phyloP scores from a whole-genome alignment of 1,140 invertebrate genomes.

The Anthonomus grandis region DNA sequence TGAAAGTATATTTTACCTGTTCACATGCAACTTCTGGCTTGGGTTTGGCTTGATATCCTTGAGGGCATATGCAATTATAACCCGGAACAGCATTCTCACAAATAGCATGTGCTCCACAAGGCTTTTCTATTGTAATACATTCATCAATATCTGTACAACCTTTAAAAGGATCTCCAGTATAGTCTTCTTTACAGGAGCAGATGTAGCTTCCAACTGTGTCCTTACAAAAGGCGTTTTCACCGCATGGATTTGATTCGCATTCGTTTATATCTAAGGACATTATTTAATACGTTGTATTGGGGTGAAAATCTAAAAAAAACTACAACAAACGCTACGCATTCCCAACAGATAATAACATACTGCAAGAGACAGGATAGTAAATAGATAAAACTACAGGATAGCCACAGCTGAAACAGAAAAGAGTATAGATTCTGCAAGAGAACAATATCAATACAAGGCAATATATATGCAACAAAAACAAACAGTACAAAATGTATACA shows the following conservation, averaged over 20 bases:
- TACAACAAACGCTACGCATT: conserved; percentile 27
- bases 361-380: conserved; percentile 48
- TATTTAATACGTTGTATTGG: conserved; percentile 19
- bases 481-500: conserved; percentile 44
- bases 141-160: conserved; percentile 90
- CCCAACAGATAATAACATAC: conserved; percentile 44
- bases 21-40: conserved; percentile 80
- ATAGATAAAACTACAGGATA: conserved; percentile 36
- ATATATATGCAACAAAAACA: too few species aligned
- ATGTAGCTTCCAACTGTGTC: conserved; percentile 83
- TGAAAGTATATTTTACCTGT: conserved; percentile 57
- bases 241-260: conserved; percentile 81
- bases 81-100: conserved; percentile 85
- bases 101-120: conserved; percentile 81
- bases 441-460: conserved; percentile 27
- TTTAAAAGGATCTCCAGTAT: conserved; percentile 78
- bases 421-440: conserved; percentile 29
- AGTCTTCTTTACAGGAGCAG: conserved; percentile 80
- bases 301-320: conserved; percentile 23
- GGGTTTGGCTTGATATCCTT: conserved; percentile 82
- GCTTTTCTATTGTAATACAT: conserved; percentile 73
- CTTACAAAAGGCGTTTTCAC: conserved; percentile 78
- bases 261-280: conserved; percentile 77
- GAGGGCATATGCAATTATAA: conserved; percentile 83
- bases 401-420: conserved; percentile 43